Conservation (phyloP, 2,797 vertebrate genomes). For the Danionella dracula region DNA sequence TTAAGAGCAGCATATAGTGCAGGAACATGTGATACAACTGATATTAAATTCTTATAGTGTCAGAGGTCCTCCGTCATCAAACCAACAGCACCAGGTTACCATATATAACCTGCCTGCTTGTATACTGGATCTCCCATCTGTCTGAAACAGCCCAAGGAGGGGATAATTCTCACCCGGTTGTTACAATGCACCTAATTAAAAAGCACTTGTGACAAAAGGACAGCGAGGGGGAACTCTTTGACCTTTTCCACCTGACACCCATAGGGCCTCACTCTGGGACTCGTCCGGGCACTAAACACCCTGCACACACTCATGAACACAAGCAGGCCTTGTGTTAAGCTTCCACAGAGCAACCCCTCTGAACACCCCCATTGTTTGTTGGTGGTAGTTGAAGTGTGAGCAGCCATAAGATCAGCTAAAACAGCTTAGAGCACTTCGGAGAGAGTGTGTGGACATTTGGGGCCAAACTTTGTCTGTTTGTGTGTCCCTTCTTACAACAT, state of each 20-base stretch:
- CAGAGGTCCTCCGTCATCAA: conserved; percentile 66
- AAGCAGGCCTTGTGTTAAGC: conserved; percentile 24
- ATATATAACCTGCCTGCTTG: conserved; percentile 63
- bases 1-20: too few relatives aligned
- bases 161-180: conserved; percentile 32
- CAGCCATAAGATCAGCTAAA: conserved; percentile 9
- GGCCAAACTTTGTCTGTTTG: not conserved
- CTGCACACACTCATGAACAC: not conserved
- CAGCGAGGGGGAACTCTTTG: conserved; percentile 12
- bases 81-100: conserved; percentile 69
- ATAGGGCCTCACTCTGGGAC: not conserved
- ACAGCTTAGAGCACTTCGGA: not conserved
- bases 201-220: conserved; percentile 21
- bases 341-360: conserved; percentile 14
- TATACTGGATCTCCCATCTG: conserved; percentile 60
- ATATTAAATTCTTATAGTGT: conserved; percentile 77
- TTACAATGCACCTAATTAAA: conserved; percentile 50
- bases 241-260: conserved; percentile 17
- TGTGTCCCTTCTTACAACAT: not conserved
- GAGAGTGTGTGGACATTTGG: not conserved
- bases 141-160: conserved; percentile 61
- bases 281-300: not conserved
- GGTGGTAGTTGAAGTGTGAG: not conserved
- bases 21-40: too few relatives aligned
- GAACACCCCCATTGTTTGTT: conserved; percentile 21